Percentiles rank a stretch among this genome's conserved stretches.
phyloP scores from a whole-genome alignment of 2,797 vertebrate genomes.

The Semotilus atromaculatus region DNA sequence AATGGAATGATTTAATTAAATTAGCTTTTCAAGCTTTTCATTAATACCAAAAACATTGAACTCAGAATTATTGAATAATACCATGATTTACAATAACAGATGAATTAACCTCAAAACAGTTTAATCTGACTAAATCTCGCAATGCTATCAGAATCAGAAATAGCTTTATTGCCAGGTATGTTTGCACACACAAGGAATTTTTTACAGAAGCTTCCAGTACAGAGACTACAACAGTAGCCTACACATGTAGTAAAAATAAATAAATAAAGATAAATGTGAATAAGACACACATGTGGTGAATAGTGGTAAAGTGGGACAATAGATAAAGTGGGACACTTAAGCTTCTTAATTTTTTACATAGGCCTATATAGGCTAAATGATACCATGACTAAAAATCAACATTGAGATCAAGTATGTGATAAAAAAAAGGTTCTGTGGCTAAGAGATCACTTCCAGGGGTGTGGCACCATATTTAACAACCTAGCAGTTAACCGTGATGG shows the following conservation, averaged over 20 bases:
- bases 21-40: not conserved
- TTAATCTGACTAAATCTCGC: not conserved
- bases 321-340: too few relatives aligned
- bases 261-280: not conserved
- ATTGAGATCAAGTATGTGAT: too few relatives aligned
- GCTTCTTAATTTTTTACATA: too few relatives aligned
- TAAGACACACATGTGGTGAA: not conserved
- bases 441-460: too few relatives aligned
- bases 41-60: not conserved
- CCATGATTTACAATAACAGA: not conserved
- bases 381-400: too few relatives aligned
- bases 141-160: not conserved
- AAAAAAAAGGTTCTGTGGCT: too few relatives aligned
- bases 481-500: too few relatives aligned
- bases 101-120: not conserved
- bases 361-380: too few relatives aligned
- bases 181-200: not conserved
- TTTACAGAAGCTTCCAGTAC: not conserved
- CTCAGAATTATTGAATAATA: not conserved
- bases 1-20: not conserved
- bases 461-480: too few relatives aligned
- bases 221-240: not conserved
- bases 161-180: not conserved
- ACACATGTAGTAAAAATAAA: not conserved
- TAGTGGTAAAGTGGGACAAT: too few relatives aligned